phyloP scores from a whole-genome alignment of 2,113 vertebrate genomes.

The Ondatra zibethicus region DNA sequence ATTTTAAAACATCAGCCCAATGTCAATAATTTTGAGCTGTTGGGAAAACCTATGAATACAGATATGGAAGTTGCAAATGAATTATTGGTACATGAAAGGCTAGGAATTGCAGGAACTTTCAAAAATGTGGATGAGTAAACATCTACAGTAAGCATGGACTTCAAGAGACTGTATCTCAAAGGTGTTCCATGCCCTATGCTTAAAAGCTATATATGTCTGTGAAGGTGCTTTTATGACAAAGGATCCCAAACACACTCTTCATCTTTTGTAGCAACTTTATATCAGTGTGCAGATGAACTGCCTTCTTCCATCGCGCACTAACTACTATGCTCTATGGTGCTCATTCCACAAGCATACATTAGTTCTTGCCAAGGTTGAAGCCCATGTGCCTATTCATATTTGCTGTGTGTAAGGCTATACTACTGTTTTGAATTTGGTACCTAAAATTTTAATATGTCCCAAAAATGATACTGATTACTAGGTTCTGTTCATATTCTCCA shows the following conservation, averaged over 20 bases:
- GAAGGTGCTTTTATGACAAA: background rate
- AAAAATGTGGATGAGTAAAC: background rate
- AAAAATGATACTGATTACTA: background rate
- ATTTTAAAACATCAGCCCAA: background rate
- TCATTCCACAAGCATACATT: background rate
- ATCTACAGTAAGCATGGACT: background rate
- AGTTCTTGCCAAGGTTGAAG: background rate
- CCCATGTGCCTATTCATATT: background rate
- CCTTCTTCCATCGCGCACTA: background rate
- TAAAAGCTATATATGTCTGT: background rate
- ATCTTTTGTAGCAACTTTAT: background rate
- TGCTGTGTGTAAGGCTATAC: background rate
- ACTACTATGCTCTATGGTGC: background rate
- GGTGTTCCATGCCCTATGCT: rapidly evolving
- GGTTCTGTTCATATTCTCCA: background rate
- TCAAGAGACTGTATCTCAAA: background rate
- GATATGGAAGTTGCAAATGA: background rate
- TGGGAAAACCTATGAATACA: background rate
- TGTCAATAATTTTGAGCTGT: background rate
- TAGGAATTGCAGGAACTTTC: background rate
- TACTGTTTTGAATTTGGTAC: background rate
- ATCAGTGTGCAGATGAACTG: background rate
- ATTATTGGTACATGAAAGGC: background rate
- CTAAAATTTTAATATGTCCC: background rate
- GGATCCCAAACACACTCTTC: background rate